Conservation (phyloP, 2,113 vertebrate genomes). For the Castor canadensis region DNA sequence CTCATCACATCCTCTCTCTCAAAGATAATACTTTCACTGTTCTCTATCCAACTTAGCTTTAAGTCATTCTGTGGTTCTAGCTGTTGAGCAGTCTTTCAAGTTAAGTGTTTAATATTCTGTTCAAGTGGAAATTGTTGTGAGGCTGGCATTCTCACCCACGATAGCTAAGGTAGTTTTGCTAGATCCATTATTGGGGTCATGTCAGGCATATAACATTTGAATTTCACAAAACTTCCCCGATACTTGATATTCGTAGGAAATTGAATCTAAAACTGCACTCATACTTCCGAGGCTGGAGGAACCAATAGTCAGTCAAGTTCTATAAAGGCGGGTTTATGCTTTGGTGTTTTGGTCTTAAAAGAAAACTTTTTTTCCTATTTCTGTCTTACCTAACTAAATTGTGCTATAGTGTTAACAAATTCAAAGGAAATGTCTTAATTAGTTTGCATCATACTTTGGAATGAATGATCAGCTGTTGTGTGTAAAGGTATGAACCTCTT, state of each 20-base stretch:
- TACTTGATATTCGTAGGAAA: conserved; percentile 14
- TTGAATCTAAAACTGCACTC: conserved; percentile 13
- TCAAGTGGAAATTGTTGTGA: conserved; percentile 42
- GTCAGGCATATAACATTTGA: not conserved
- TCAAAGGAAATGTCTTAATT: conserved; percentile 49
- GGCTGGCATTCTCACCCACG: conserved; percentile 10
- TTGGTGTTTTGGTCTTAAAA: conserved; percentile 28
- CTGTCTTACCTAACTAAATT: conserved; percentile 34
- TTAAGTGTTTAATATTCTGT: conserved; percentile 58
- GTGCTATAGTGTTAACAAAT: conserved; percentile 38
- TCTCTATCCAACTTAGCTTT: conserved; percentile 53
- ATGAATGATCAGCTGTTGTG: conserved; percentile 23
- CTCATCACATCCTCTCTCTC: conserved; percentile 42
- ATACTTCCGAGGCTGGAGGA: not conserved
- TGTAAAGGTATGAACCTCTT: conserved; percentile 21
- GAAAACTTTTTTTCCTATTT: not conserved
- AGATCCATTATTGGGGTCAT: not conserved
- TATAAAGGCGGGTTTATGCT: not conserved
- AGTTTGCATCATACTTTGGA: conserved; percentile 13
- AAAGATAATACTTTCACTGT: conserved; percentile 60
- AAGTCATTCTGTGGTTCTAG: conserved; percentile 61
- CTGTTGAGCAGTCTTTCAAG: conserved; percentile 65
- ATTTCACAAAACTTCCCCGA: conserved; percentile 1
- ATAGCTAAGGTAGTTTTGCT: conserved; percentile 40
- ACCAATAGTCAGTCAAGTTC: not conserved